phyloP scores from a whole-genome alignment of 2,888 invertebrate species.

The Cataglyphis rosenhaueri region DNA sequence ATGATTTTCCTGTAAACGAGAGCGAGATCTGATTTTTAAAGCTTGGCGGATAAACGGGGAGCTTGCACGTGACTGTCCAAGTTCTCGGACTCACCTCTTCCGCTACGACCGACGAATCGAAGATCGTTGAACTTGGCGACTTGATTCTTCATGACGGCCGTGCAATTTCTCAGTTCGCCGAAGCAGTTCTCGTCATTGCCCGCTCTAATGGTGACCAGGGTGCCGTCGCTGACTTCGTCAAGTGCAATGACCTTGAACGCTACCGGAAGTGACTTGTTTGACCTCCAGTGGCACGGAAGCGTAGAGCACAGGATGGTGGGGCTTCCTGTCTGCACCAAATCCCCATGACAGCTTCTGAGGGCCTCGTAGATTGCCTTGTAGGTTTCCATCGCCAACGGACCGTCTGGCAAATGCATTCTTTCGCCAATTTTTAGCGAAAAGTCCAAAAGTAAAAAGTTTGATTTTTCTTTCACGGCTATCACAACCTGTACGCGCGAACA shows the following conservation, averaged over 20 bases:
- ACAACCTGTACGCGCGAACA: slow-evolving; percentile 5
- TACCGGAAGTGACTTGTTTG: slow-evolving; percentile 98
- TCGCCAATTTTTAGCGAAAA: not conserved
- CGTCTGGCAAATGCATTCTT: slow-evolving; percentile 90
- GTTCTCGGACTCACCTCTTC: slow-evolving; percentile 90
- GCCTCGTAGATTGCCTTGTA: slow-evolving; percentile 92
- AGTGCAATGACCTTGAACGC: slow-evolving; percentile 98
- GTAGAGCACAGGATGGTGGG: slow-evolving; percentile 98
- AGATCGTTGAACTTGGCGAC: slow-evolving; percentile 99
- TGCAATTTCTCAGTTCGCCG: slow-evolving; percentile 97
- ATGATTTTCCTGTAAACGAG: slow-evolving; percentile 91
- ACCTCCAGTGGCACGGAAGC: slow-evolving; percentile 98
- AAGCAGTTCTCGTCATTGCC: slow-evolving; percentile 99
- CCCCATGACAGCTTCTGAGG: slow-evolving; percentile 96
- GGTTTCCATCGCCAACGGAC: slow-evolving; percentile 91
- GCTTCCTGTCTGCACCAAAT: slow-evolving; percentile 96
- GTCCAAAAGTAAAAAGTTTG: not conserved
- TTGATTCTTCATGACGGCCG: slow-evolving; percentile 98
- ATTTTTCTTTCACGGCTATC: not conserved
- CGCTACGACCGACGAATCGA: slow-evolving; percentile 98
- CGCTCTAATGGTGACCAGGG: slow-evolving; percentile 96
- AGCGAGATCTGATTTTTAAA: slow-evolving; percentile 29
- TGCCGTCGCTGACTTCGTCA: slow-evolving; percentile 97
- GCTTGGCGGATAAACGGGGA: not conserved
- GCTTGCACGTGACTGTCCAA: not conserved